Percentiles rank a stretch among this genome's conserved stretches.
These are phyloP conservation scores for Nibea coibor DNA, from an alignment of 2,113 vertebrate genomes.

Conservation along the genomic window DNA sequence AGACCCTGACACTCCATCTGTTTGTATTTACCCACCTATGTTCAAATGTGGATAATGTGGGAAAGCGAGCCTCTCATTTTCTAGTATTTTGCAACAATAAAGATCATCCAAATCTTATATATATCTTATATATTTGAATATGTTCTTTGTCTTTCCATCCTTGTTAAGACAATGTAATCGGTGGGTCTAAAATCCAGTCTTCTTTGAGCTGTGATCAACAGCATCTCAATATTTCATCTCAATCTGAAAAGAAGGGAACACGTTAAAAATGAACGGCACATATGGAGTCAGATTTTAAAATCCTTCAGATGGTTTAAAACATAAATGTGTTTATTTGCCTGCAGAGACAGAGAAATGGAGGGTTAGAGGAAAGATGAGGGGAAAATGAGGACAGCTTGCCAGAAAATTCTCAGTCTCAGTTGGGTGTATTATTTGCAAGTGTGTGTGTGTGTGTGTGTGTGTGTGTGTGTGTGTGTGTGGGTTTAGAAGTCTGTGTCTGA, in stretches of 20 bases:
- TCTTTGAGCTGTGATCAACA: neutral
- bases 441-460: neutral
- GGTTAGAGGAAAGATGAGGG: constrained; percentile 15
- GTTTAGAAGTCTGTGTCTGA: constrained; percentile 44
- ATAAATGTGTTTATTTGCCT: constrained; percentile 15
- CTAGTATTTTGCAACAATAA: neutral
- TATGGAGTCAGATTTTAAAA: constrained; percentile 1
- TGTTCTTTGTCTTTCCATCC: neutral
- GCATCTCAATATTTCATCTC: neutral
- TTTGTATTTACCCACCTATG: neutral
- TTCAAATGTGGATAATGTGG: no score
- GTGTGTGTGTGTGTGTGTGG: neutral
- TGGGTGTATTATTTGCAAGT: constrained; percentile 20
- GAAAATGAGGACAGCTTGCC: constrained; percentile 41
- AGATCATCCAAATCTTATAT: neutral
- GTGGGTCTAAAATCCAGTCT: neutral
- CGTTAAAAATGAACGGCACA: neutral
- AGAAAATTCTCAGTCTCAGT: constrained; percentile 11
- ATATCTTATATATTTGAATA: neutral
- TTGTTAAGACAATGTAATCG: neutral
- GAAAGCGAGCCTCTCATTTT: neutral
- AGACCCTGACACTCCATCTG: neutral
- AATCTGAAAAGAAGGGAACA: neutral
- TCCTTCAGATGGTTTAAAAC: constrained; percentile 11
- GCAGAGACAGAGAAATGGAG: constrained; percentile 1